These are phyloP conservation scores for Lepus oiostolus DNA, from an alignment of 2,797 vertebrate species.

Conservation along the genomic window DNA sequence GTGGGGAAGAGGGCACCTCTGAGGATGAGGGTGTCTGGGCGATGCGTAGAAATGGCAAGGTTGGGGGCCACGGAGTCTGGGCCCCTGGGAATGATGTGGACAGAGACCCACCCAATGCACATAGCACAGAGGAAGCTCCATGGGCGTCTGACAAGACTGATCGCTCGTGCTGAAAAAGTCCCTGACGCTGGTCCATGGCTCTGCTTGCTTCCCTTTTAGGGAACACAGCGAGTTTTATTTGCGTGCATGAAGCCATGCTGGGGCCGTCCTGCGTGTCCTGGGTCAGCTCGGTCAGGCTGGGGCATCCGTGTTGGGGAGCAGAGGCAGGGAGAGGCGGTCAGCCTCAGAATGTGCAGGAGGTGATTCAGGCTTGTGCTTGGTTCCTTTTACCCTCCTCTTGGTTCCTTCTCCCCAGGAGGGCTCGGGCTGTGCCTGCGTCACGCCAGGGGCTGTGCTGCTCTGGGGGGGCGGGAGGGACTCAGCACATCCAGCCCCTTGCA, in stretches of 20 bases:
- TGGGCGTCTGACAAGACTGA: neutral
- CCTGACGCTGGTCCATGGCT: neutral
- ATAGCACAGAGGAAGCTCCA: neutral
- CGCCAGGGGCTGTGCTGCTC: neutral
- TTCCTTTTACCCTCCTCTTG: neutral
- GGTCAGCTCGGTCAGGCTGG: neutral
- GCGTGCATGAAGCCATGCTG: neutral
- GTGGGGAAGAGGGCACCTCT: neutral
- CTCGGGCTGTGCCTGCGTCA: neutral
- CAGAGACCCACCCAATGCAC: neutral
- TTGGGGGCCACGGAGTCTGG: neutral
- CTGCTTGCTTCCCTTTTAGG: neutral
- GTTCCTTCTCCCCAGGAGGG: neutral
- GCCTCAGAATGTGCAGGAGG: neutral
- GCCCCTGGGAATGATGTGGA: neutral
- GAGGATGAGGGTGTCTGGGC: neutral
- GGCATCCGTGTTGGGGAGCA: neutral
- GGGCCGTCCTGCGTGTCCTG: neutral
- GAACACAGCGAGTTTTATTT: neutral
- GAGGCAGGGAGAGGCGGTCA: neutral
- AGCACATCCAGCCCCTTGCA: neutral
- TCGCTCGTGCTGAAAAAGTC: neutral
- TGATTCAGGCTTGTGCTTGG: neutral
- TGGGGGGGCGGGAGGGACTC: rapidly evolving
- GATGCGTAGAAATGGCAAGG: neutral